These are phyloP conservation scores for Microctenopoma stevenorrisi DNA, from an alignment of 2,797 vertebrate species.

Conservation along the genomic window DNA sequence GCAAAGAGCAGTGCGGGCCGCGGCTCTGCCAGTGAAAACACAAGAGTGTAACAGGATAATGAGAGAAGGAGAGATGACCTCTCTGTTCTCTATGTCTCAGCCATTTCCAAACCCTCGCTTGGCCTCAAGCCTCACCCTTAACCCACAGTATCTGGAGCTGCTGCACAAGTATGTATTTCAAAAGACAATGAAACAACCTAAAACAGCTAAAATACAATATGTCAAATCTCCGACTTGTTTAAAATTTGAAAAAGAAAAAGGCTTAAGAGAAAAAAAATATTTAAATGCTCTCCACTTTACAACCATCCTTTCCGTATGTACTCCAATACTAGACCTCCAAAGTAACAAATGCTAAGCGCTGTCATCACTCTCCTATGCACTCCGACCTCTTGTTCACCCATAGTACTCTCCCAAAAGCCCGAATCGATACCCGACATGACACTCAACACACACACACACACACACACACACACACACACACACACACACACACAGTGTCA, in stretches of 20 bases:
- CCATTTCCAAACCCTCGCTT: conserved; percentile 59
- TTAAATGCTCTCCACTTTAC: neutral
- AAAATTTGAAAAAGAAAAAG: neutral
- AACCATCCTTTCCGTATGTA: conserved; percentile 1
- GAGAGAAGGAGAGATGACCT: conserved; percentile 62
- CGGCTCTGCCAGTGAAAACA: conserved; percentile 79
- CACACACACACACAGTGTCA: conserved; percentile 40
- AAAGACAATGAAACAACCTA: conserved; percentile 10
- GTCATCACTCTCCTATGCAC: conserved; percentile 47
- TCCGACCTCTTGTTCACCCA: conserved; percentile 46
- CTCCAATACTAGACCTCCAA: conserved; percentile 1
- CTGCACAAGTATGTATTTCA: conserved; percentile 16
- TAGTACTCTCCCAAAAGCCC: conserved; percentile 38
- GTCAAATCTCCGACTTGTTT: neutral
- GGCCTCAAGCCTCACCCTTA: conserved; percentile 40
- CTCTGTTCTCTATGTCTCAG: conserved; percentile 68
- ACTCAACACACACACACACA: conserved; percentile 30
- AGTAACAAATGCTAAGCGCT: conserved; percentile 26
- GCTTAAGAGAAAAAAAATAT: neutral
- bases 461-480: conserved; percentile 40
- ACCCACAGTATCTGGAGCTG: conserved; percentile 39
- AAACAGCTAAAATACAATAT: conserved; percentile 18
- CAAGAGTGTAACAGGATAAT: conserved; percentile 79
- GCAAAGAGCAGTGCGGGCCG: conserved; percentile 44
- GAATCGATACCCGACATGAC: conserved; percentile 51